These are phyloP conservation scores for Hipposideros larvatus DNA, from an alignment of 2,797 vertebrate genomes.

Conservation along the genomic window DNA sequence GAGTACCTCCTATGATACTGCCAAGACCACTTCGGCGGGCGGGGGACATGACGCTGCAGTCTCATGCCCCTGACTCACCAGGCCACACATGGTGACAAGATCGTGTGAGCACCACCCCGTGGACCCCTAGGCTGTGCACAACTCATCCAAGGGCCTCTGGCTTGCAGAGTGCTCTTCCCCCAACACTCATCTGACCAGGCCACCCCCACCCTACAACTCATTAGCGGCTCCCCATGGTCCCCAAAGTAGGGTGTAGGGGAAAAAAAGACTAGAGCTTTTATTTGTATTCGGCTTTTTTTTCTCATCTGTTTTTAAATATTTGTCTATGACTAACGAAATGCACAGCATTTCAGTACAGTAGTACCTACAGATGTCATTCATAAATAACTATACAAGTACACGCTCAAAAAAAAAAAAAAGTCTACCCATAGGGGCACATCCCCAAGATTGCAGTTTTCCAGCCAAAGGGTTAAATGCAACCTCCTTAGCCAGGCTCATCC, in stretches of 20 bases:
- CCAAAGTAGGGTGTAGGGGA: not conserved
- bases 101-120: accelerated
- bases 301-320: not conserved
- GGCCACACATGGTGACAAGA: not conserved
- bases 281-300: not conserved
- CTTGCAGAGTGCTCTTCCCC: not conserved
- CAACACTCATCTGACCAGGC: not conserved
- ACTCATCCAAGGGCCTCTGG: not conserved
- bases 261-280: not conserved
- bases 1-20: not conserved
- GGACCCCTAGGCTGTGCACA: not conserved
- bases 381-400: not conserved
- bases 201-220: not conserved
- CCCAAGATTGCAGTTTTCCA: not conserved
- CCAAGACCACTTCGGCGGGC: not conserved
- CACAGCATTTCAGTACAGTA: not conserved
- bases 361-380: not conserved
- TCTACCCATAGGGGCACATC: accelerated
- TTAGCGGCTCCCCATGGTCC: not conserved
- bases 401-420: not conserved
- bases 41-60: accelerated
- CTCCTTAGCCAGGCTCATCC: not conserved
- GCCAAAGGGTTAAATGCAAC: not conserved
- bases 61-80: not conserved
- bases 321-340: not conserved